Evolutionary conservation across 1,140 invertebrate genomes (phyloP).

Genomic region (Bombus huntii): DNA sequence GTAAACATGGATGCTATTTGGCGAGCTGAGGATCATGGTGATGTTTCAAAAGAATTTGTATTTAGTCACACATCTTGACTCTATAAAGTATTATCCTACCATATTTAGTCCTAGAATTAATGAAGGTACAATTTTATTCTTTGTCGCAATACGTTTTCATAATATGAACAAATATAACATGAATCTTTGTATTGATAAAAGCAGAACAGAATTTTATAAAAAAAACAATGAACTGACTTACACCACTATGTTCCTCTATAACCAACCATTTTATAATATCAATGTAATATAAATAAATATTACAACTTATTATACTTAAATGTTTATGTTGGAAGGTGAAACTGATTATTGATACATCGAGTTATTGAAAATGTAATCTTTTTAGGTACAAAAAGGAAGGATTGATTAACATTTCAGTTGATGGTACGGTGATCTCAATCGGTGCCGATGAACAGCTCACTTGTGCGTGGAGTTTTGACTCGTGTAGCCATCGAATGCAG

Average conservation of each 20-base stretch:
- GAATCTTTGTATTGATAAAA: too few relatives aligned
- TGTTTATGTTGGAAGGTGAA: background rate
- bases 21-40: too few relatives aligned
- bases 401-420: constrained; percentile 31
- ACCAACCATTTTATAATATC: background rate
- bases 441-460: constrained; percentile 20
- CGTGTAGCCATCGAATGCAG: background rate
- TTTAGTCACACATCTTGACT: too few relatives aligned
- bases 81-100: too few relatives aligned
- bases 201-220: too few relatives aligned
- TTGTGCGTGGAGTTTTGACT: constrained; percentile 9
- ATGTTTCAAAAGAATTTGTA: too few relatives aligned
- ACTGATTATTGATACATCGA: too few relatives aligned
- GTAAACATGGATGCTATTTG: background rate
- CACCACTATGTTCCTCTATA: background rate
- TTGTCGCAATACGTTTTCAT: background rate
- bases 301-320: background rate
- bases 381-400: background rate
- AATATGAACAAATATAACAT: background rate
- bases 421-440: constrained; percentile 30
- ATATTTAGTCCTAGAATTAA: too few relatives aligned
- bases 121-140: too few relatives aligned
- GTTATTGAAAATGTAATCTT: background rate
- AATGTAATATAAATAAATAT: background rate
- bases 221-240: background rate